Evolutionary conservation across 2,797 vertebrate genomes (phyloP), one percentile per base, ranked within the genome.

Genomic region (Cephalopachus bancanus): DNA sequence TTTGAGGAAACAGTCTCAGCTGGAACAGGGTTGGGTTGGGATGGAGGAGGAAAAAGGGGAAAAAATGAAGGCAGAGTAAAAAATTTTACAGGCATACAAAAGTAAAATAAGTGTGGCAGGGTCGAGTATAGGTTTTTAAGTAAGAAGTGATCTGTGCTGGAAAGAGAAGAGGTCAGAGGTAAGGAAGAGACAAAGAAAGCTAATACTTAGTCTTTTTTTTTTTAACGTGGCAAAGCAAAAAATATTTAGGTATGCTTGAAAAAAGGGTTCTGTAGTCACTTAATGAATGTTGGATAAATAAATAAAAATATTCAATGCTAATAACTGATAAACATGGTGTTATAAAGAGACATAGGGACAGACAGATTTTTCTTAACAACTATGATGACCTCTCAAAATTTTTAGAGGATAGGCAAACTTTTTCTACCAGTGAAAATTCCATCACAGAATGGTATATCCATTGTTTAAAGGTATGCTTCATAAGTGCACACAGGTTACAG

Each of bases 321-420:
- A 91, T 24, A 67, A 20, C 53, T 37, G 16, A 79, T 44, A 81
- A 69, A 76, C 10, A 67, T 30, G 22, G 74, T 37, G 71, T 89
- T 83, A 94, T 12, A 93, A 64, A 91, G 62, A 88, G 33, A 88
- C 12, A n/a, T 14, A 11, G 22, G 24, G 59, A 85, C 22, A 72
- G 76, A 44, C 2, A 81, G 69, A 89, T 44, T 86, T 92, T 84
- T 67, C 49, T 83, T 72, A 78, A 97, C 49, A 78, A 97, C 49
- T 67, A 89, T 7, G 28, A 92, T 44, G 69, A 62, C 37, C 67
- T 97, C 74, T 33, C 24, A 53, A 90, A 26, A 86, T 83, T 93
- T 97, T 71, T 93, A 60, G 37, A 94, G 55, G 71, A 78, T 14
- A 55, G n/a, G 94, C 53, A 49, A 79, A 11, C 19, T 62, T 85